phyloP scores from a whole-genome alignment of 2,797 vertebrate genomes.

The Octomys mimax region DNA sequence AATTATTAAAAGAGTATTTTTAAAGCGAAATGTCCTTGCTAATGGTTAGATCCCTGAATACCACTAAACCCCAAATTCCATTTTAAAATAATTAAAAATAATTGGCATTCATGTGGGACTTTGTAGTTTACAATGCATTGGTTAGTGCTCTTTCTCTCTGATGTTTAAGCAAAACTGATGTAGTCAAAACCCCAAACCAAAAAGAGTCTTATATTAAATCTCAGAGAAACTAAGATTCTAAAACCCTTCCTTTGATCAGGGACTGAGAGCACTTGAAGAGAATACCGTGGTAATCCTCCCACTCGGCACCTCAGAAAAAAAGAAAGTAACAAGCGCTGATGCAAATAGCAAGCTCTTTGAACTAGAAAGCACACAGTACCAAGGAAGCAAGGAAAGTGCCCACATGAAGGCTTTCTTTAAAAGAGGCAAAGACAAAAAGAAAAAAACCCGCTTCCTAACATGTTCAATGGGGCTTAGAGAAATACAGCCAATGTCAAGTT shows the following conservation, averaged over 20 bases:
- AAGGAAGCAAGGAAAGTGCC: not conserved
- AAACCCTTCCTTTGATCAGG: constrained; percentile 81
- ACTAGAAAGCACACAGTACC: constrained; percentile 46
- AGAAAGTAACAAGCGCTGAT: not conserved
- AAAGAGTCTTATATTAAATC: constrained; percentile 68
- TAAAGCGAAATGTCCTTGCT: constrained; percentile 30
- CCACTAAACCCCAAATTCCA: not conserved
- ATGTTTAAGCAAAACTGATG: constrained; percentile 70
- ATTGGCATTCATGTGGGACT: not conserved
- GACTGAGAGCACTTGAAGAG: constrained; percentile 76
- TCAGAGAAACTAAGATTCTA: constrained; percentile 76
- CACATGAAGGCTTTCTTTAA: constrained; percentile 47
- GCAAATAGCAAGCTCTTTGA: constrained; percentile 74
- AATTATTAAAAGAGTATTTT: constrained; percentile 46
- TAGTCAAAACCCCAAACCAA: constrained; percentile 64
- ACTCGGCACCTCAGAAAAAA: constrained; percentile 41
- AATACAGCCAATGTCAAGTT: constrained; percentile 13
- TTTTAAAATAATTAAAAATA: constrained; percentile 65
- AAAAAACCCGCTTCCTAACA: not conserved
- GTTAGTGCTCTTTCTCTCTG: constrained; percentile 17
- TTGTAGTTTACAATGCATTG: not conserved
- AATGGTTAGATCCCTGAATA: not conserved
- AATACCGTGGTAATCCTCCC: constrained; percentile 75
- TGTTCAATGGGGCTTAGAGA: constrained; percentile 5
- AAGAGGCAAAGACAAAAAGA: constrained; percentile 37